Evolutionary conservation across 2,113 vertebrate genomes (phyloP), one percentile per base, ranked within the genome.

Genomic region (Dipodomys stephensi): DNA sequence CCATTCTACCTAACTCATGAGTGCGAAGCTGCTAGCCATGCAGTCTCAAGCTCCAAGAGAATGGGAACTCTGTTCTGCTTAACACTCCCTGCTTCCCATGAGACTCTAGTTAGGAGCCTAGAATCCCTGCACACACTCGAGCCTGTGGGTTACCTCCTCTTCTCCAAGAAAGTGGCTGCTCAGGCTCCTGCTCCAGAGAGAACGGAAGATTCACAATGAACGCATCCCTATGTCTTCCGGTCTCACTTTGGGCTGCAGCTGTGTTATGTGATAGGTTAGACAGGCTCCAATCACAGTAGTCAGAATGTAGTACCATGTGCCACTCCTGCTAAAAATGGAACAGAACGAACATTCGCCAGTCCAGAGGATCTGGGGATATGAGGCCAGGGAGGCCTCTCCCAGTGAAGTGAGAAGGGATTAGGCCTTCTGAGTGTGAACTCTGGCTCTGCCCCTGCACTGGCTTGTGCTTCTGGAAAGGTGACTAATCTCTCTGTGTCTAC

Each of bases 21-120:
- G n/a, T 87, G 65, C 49, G 82, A 89, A 80, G 91, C 10, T 25
- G 90, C 15, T 20, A 23, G 62, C 39, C 88, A 35, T n/a, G 7
- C 4, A 62, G 39, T 65, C 86, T 28, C 39, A 25, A n/a, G 25
- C 65, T 83, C 32, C 46, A 0, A 11, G 53, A 95, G 93, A 94
- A 96, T 90, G 81, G 94, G 73, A 44, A 71, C 81, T 87, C 91
- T 95, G 91, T 96, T 94, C 95, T 83, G 20, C 69, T 71, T 15
- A 72, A 27, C 6, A 35, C n/a, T 53, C 9, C 4, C 71, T 57
- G 49, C 49, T 53, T 53, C 49, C 12, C 9, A 53, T 53, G 53
- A 13, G 53, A 57, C 64, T 85, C 62, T 53, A 73, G 15, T 85
- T 67, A 74, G 82, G 83, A 95, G 74, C 15, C 87, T 82, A 73